Base-by-base conservation (phyloP, 2,888 invertebrate species). In the Griposia aprilina region DNA sequence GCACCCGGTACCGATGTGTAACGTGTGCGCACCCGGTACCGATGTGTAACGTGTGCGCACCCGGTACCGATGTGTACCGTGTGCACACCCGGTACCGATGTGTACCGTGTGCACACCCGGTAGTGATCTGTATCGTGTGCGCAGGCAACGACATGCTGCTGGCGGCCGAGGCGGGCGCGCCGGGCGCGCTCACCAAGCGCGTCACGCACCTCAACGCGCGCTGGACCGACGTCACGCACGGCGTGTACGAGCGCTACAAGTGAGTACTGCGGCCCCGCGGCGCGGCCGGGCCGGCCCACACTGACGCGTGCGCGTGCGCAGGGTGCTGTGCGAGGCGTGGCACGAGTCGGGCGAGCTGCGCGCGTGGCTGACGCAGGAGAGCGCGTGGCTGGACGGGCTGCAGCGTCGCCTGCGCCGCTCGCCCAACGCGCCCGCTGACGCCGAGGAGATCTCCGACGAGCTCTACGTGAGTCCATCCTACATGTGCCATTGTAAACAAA, bases 371-470 rank as follows among this genome's bases (percentile, higher is more conserved):
- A 98, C 98, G 86, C 98, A 98, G 92, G 98, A 98, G 95, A 78
- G 84, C 70, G 98, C 98, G 26, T 99, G 98, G 97, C 97, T 99
- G 90, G 98, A 98, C 92, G 98, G 98, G 85, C 96, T 99, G 90
- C 98, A 98, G 93, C 98, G 98, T 78, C 98, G 98, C 84, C 97
- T 99, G 88, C 97, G 98, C 87, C 96, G 97, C 88, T 97, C 98
- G 63, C 97, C 98, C 4, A 97, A 97, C 90, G 97, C 97, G 92
- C 98, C 98, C 81, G 98, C 98, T 55, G 99, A 99, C 96, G 99
- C 99, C 3, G 99, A 99, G 96, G 99, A 99, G 96, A 98, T 99
- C 86, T 98, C 98, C 57, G 99, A 99, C 93, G 98, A 99, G 92
- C 97, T 99, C 63, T 99, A 99, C 88, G 95, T 95, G 66, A 89